Evolutionary conservation across 2,113 vertebrate species (phyloP).

Genomic region (Chlorocebus sabaeus): DNA sequence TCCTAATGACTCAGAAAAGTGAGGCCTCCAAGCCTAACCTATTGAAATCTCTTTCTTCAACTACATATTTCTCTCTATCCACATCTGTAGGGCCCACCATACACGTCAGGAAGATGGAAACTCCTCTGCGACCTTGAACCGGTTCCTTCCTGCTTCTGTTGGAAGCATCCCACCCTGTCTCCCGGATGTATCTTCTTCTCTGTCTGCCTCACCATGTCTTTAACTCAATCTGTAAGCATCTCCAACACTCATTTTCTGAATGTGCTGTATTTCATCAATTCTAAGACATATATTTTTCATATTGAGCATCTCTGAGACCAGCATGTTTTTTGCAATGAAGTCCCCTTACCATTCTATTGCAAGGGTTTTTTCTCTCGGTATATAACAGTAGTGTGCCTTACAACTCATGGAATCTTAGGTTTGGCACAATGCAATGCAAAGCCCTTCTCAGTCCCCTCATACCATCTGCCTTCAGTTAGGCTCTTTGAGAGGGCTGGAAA

Average conservation of each 20-base stretch:
- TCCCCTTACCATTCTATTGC: not conserved
- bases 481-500: not conserved
- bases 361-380: not conserved
- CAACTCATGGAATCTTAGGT: not conserved
- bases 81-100: rapidly evolving
- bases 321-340: not conserved
- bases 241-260: not conserved
- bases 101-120: not conserved
- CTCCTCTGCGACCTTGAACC: not conserved
- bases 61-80: rapidly evolving
- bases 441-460: not conserved
- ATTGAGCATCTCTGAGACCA: not conserved
- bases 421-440: not conserved
- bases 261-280: not conserved
- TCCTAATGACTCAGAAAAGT: not conserved
- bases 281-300: not conserved
- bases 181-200: not conserved
- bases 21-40: not conserved
- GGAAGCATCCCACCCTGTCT: not conserved
- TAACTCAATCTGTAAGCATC: not conserved
- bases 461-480: not conserved
- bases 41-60: not conserved
- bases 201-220: not conserved
- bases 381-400: not conserved
- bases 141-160: not conserved